Conservation (phyloP, 2,888 invertebrate genomes). For the Drosophila peninsularis region DNA sequence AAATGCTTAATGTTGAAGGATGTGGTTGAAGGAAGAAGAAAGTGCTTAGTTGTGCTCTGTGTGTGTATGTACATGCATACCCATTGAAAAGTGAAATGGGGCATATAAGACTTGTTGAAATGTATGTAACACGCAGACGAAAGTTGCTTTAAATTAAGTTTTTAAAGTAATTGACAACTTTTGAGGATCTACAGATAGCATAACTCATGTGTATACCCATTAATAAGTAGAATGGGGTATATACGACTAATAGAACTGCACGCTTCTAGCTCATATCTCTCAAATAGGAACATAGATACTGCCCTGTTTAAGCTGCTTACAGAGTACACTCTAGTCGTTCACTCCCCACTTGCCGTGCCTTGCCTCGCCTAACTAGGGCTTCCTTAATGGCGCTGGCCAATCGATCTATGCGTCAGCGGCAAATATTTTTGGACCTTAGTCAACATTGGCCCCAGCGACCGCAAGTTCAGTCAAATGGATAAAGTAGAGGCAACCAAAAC, state of each 20-base stretch:
- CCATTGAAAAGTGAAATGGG: neutral
- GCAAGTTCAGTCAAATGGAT: constrained; percentile 37
- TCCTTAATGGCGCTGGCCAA: constrained; percentile 20
- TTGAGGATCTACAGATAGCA: neutral
- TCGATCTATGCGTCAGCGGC: constrained; percentile 61
- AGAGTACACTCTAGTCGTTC: neutral
- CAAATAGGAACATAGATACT: neutral
- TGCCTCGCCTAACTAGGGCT: constrained; percentile 13
- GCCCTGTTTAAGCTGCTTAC: neutral
- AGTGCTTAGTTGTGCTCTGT: neutral
- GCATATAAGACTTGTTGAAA: neutral
- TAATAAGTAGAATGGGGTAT: neutral
- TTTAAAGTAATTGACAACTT: neutral
- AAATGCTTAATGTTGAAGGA: constrained; percentile 3
- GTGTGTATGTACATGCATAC: neutral
- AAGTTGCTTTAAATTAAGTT: neutral
- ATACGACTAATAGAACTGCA: no score
- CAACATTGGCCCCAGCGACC: constrained; percentile 56
- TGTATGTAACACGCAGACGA: neutral
- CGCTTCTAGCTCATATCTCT: no score
- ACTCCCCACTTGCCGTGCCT: neutral
- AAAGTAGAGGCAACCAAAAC: neutral
- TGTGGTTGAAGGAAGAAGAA: neutral
- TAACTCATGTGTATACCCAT: neutral
- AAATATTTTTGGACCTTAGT: constrained; percentile 63